Conservation (phyloP, 2,113 vertebrate genomes). For the Phaethornis superciliosus region DNA sequence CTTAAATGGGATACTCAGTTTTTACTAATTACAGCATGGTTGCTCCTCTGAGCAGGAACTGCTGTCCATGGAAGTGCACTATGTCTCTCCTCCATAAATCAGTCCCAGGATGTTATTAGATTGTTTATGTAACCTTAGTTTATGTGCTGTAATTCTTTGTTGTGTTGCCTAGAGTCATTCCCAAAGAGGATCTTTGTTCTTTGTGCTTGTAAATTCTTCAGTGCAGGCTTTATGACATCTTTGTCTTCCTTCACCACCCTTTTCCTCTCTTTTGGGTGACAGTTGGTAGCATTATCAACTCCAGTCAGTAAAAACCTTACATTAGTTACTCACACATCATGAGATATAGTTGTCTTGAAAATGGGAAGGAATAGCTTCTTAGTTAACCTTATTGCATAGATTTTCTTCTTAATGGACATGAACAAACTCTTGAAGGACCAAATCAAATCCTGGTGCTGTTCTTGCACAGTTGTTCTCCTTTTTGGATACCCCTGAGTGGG, state of each 20-base stretch:
- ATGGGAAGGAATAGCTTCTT: background rate
- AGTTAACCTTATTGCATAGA: background rate
- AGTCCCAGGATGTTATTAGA: slow-evolving; percentile 69
- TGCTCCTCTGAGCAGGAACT: background rate
- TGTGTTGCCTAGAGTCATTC: slow-evolving; percentile 69
- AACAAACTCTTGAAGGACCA: background rate
- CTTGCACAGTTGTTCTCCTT: background rate
- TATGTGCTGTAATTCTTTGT: slow-evolving; percentile 73
- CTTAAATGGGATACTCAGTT: background rate
- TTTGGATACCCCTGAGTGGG: background rate
- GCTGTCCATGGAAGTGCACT: background rate
- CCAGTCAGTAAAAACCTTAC: background rate
- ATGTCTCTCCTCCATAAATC: slow-evolving; percentile 60
- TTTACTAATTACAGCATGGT: background rate
- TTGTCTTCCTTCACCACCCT: background rate
- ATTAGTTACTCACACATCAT: background rate
- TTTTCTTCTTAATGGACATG: background rate
- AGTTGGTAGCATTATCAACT: slow-evolving; percentile 15
- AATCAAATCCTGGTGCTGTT: background rate
- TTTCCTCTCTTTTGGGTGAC: background rate
- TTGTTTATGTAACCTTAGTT: slow-evolving; percentile 76
- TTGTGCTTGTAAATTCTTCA: slow-evolving; percentile 68
- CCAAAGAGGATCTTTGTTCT: slow-evolving; percentile 72
- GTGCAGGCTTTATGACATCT: slow-evolving; percentile 33
- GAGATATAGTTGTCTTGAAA: background rate